Base-by-base conservation (phyloP, 35 echinoderm and acorn worm genomes). In the Apostichopus japonicus region DNA sequence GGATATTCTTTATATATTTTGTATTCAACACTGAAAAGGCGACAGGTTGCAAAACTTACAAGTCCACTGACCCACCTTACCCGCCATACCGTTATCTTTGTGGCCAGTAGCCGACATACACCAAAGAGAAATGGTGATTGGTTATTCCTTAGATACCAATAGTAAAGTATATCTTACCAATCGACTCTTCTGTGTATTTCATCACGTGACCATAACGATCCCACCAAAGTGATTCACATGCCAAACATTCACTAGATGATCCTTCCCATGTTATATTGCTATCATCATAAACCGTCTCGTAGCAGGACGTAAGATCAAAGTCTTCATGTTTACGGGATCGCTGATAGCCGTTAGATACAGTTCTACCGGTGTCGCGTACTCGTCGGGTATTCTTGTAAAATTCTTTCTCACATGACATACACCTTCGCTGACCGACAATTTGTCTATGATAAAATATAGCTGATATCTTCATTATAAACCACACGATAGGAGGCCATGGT, bases 401-500 rank as follows among this genome's bases (percentile, higher is more conserved):
- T 14, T 83, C 51, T 17, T 17, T n/a, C 19, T 83, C 79, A 53
- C 79, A 83, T 8, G 51, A 44, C n/a, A 83, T 55, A 53, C 79
- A 83, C 51, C 51, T 54, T 53, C 79, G 33, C 51, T 83, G 19
- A 19, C 24, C 54, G 8, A 83, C 79, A 19, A 83, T 14, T 54
- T 54, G 33, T 7, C 79, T 7, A 17, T 83, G 52, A 33, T 55
- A 83, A 83, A 83, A 83, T 54, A 83, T 44, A 14, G 25, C 79
- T 54, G 79, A 54, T 8, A 83, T 6, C 51, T 83, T 83, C 79
- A 83, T 52, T 53, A 83, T 54, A 54, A 83, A 55, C 79, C 79
- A 83, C 19, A 83, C 54, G 4, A 83, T 83, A 33, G 52, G 79
- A 44, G 33, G 33, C 33, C 33, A 44, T 44, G 33, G 33, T 44